Percentiles rank a stretch among this genome's conserved stretches.
phyloP scores from a whole-genome alignment of 2,797 vertebrate species.

The Calcarius lapponicus region DNA sequence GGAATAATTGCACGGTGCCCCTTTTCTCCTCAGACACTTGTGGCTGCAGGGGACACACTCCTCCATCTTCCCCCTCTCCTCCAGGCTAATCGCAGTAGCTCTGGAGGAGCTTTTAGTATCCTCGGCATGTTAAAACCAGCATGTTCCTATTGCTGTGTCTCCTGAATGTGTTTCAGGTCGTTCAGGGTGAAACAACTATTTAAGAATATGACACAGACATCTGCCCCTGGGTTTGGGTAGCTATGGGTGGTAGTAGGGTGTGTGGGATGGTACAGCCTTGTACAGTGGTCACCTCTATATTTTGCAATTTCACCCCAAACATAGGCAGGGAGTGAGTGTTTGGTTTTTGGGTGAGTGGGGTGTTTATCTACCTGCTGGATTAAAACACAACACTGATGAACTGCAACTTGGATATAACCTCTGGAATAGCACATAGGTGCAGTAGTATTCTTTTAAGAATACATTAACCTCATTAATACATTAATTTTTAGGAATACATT shows the following conservation, averaged over 20 bases:
- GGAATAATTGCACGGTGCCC: neutral
- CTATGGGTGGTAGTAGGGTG: neutral
- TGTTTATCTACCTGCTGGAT: neutral
- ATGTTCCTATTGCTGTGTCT: neutral
- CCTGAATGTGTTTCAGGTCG: neutral
- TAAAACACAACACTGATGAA: neutral
- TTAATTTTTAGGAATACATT: neutral
- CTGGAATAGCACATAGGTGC: neutral
- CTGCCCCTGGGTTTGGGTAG: neutral
- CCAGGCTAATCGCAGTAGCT: neutral
- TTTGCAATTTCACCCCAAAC: neutral
- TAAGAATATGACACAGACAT: neutral
- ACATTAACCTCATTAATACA: neutral
- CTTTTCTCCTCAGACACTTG: neutral
- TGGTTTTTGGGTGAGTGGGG: neutral
- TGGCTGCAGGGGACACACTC: neutral
- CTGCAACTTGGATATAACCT: neutral
- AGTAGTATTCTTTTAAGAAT: neutral
- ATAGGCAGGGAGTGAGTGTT: neutral
- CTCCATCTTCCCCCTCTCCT: neutral
- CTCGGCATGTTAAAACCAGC: neutral
- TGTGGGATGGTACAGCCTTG: neutral
- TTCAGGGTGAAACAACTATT: neutral
- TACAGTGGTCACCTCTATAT: neutral
- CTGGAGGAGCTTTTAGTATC: neutral